Evolutionary conservation across 1,140 invertebrate genomes (phyloP).

Genomic region (Papilio xuthus): DNA sequence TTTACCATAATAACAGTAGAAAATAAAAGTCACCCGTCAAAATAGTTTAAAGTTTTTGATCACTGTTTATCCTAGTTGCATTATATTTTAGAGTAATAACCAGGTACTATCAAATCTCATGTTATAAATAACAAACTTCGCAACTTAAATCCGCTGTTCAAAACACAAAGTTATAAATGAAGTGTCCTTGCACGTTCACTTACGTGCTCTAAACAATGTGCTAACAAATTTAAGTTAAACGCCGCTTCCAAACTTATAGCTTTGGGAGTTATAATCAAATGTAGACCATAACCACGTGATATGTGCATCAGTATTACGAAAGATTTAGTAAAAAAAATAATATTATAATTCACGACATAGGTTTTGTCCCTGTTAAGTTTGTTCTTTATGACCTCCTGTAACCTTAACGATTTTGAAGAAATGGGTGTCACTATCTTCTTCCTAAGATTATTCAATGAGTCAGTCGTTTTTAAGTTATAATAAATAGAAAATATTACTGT

Average conservation of each 20-base stretch:
- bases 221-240: constrained; percentile 20
- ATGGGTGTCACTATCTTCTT: no score
- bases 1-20: no score
- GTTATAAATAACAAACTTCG: background rate
- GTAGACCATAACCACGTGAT: background rate
- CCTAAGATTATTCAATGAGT: no score
- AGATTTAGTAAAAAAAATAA: background rate
- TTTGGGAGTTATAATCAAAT: background rate
- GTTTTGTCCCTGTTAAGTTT: no score
- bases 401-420: no score
- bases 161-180: constrained; percentile 12
- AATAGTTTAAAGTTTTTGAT: no score
- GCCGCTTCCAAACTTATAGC: background rate
- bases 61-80: no score
- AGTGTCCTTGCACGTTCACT: constrained; percentile 18
- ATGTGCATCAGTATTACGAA: background rate
- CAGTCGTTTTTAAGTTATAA: no score
- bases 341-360: no score
- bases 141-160: constrained; percentile 9
- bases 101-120: background rate
- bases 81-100: background rate
- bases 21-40: no score
- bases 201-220: constrained; percentile 17
- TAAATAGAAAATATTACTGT: no score
- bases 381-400: no score